Evolutionary conservation across 2,888 invertebrate species (phyloP).

Genomic region (Perithous albicinctus): DNA sequence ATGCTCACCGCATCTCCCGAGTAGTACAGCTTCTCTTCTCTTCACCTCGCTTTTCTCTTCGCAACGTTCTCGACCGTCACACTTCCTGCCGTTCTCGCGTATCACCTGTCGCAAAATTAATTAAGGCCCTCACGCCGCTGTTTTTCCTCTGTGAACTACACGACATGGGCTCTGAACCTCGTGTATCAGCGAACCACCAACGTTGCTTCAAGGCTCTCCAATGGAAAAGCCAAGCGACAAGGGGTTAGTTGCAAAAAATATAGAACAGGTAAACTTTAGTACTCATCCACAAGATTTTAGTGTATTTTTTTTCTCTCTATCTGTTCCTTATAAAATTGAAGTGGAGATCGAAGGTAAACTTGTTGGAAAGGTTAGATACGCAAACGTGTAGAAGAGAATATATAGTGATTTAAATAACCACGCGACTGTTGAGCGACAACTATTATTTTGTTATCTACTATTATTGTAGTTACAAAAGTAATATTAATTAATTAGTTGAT

Average conservation of each 20-base stretch:
- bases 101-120: slow-evolving; percentile 49
- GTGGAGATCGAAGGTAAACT: neutral
- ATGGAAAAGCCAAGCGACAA: neutral
- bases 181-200: slow-evolving; percentile 9
- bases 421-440: no score
- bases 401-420: no score
- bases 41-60: slow-evolving; percentile 8
- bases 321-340: neutral
- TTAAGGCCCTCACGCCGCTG: slow-evolving; percentile 20
- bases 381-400: no score
- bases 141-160: neutral
- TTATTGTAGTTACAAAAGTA: no score
- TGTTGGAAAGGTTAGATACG: no score
- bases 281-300: neutral
- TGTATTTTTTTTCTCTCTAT: neutral
- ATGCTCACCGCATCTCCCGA: slow-evolving; percentile 51
- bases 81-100: slow-evolving; percentile 11
- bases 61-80: slow-evolving; percentile 42
- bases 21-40: neutral
- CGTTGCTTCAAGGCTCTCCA: slow-evolving; percentile 6
- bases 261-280: neutral
- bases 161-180: neutral
- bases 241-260: neutral
- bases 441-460: no score
- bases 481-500: no score